A percentile compares a stretch with the other conserved stretches of the same genome.
These are phyloP conservation scores for Coelinius sp. DNA, from an alignment of 2,888 invertebrate genomes.

Conservation along the genomic window DNA sequence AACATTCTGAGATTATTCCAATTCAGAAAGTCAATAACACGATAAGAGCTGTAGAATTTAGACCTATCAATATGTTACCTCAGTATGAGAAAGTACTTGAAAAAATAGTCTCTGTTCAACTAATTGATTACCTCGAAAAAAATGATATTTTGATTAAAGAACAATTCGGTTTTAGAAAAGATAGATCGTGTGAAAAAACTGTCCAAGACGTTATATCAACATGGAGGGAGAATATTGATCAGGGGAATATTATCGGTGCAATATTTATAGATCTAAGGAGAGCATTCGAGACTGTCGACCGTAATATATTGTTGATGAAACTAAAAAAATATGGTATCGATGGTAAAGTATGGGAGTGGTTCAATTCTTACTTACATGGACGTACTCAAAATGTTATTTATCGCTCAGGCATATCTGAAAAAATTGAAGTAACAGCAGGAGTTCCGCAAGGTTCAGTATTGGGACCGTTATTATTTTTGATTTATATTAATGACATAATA, in stretches of 20 bases:
- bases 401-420: constrained; percentile 21
- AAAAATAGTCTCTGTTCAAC: too few relatives aligned
- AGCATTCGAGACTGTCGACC: constrained; percentile 40
- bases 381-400: constrained; percentile 38
- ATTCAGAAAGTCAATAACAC: background rate
- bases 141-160: constrained; percentile 20
- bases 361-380: constrained; percentile 36
- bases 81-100: background rate
- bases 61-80: background rate
- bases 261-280: constrained; percentile 41
- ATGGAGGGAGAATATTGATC: constrained; percentile 34
- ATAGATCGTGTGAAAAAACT: constrained; percentile 41
- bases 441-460: constrained; percentile 47
- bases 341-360: constrained; percentile 28
- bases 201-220: constrained; percentile 33
- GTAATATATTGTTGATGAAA: constrained; percentile 32
- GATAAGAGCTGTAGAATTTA: background rate
- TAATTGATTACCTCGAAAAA: constrained; percentile 21
- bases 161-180: constrained; percentile 35
- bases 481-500: constrained; percentile 44
- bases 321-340: constrained; percentile 28
- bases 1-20: background rate
- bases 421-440: constrained; percentile 24
- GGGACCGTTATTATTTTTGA: constrained; percentile 45
- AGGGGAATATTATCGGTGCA: constrained; percentile 33